A percentile compares a stretch with the other conserved stretches of the same genome.
phyloP scores from a whole-genome alignment of 2,888 invertebrate species.

The Euzetes globulus region DNA sequence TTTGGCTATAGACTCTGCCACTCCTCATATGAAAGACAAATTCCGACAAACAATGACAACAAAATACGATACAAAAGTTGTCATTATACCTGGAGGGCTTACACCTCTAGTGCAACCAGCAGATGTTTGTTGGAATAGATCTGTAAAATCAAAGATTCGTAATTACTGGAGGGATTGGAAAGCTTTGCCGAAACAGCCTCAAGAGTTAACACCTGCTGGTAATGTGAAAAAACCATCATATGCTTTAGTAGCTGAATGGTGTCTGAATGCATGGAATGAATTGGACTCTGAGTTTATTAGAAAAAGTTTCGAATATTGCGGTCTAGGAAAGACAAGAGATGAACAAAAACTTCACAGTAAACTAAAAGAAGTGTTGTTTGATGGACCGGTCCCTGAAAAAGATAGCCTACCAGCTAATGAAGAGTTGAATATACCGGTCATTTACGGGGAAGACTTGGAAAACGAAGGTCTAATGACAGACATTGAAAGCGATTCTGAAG shows the following conservation, averaged over 20 bases:
- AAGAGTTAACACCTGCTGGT: not conserved
- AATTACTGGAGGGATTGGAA: constrained; percentile 37
- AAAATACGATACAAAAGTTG: constrained; percentile 31
- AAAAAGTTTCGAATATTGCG: not conserved
- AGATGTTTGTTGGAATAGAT: constrained; percentile 37
- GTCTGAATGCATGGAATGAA: not conserved
- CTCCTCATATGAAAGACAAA: not conserved
- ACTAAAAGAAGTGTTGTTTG: not conserved
- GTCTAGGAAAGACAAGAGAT: not conserved
- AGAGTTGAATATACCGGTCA: no score
- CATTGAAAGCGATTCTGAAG: no score
- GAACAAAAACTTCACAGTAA: not conserved
- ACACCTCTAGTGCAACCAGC: constrained; percentile 39
- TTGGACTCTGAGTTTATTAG: not conserved
- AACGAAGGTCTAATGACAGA: no score
- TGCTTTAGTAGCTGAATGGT: constrained; percentile 1
- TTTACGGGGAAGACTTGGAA: no score
- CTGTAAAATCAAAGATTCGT: constrained; percentile 34
- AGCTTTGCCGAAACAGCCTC: not conserved
- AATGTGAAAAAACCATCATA: not conserved
- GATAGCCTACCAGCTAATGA: no score
- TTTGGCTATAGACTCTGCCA: not conserved
- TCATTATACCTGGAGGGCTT: constrained; percentile 38
- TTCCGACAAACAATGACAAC: not conserved
- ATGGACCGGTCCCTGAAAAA: no score